Percentiles rank a stretch among this genome's conserved stretches.
Conservation (phyloP, 2,888 invertebrate species). For the Myopa testacea region DNA sequence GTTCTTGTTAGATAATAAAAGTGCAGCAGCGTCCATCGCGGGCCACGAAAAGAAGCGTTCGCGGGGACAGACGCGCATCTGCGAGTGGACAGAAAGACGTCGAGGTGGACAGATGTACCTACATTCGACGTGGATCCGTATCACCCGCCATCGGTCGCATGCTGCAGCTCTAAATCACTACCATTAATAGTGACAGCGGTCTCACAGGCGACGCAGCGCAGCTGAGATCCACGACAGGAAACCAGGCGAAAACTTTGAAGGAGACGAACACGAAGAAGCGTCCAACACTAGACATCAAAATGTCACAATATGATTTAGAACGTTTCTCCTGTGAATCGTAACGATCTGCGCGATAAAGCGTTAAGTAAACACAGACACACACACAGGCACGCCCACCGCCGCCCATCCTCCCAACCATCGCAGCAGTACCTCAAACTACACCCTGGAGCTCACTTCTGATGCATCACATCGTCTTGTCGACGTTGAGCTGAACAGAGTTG, state of each 20-base stretch:
- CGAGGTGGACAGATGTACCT: background rate
- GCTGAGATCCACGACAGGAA: no score
- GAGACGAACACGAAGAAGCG: background rate
- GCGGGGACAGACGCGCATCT: no score
- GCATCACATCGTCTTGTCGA: background rate
- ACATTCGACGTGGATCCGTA: background rate
- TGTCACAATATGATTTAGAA: constrained; percentile 29
- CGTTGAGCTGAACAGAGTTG: background rate
- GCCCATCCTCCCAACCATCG: background rate
- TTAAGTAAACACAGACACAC: background rate
- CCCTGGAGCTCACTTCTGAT: background rate
- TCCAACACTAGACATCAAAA: constrained; percentile 6
- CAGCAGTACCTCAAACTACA: background rate
- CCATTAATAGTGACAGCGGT: constrained; percentile 18
- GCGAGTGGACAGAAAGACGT: background rate
- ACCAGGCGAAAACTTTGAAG: no score
- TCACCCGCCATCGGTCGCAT: background rate
- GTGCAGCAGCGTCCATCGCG: background rate
- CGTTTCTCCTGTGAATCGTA: constrained; percentile 18
- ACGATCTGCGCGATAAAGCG: constrained; percentile 17
- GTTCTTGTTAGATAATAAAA: constrained; percentile 28
- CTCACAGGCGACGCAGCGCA: background rate
- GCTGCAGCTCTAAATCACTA: constrained; percentile 20
- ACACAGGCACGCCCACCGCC: constrained; percentile 10
- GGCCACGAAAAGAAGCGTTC: background rate